These are phyloP conservation scores for Clivina fossor DNA, from an alignment of 2,888 invertebrate genomes.

Conservation along the genomic window DNA sequence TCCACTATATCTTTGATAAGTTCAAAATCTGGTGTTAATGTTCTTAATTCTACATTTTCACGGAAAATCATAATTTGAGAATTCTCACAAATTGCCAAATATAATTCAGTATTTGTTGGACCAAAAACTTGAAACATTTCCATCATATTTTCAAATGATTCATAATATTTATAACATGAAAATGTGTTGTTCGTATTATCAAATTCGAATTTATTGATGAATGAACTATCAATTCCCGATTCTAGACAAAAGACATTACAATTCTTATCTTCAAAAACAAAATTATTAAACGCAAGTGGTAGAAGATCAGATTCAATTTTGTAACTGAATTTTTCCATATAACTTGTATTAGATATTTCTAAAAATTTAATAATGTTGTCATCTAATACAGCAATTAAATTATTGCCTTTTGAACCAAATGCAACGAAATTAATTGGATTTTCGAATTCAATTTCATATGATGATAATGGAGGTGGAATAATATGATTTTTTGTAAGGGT, in stretches of 20 bases:
- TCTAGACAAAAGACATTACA: conserved; percentile 14
- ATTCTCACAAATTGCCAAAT: conserved; percentile 9
- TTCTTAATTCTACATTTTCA: neutral
- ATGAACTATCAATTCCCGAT: neutral
- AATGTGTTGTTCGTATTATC: neutral
- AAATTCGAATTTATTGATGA: conserved; percentile 7
- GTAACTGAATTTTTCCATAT: neutral
- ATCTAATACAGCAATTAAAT: conserved; percentile 10
- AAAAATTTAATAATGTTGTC: conserved; percentile 11
- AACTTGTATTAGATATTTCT: neutral
- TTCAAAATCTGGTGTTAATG: neutral
- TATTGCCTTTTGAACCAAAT: conserved; percentile 2
- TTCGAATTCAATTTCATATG: conserved; percentile 17
- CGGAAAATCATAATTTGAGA: neutral
- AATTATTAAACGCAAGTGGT: conserved; percentile 14
- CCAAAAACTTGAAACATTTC: conserved; percentile 4
- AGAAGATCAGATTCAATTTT: neutral
- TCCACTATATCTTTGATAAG: neutral
- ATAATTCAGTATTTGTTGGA: neutral
- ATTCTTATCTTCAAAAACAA: conserved; percentile 15
- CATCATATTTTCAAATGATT: conserved; percentile 1
- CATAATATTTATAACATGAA: neutral
- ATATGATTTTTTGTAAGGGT: conserved; percentile 10
- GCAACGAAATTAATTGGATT: conserved; percentile 15
- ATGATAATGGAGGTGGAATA: conserved; percentile 16